Evolutionary conservation across 2,113 vertebrate species (phyloP).

Genomic region (Tragulus kanchil): DNA sequence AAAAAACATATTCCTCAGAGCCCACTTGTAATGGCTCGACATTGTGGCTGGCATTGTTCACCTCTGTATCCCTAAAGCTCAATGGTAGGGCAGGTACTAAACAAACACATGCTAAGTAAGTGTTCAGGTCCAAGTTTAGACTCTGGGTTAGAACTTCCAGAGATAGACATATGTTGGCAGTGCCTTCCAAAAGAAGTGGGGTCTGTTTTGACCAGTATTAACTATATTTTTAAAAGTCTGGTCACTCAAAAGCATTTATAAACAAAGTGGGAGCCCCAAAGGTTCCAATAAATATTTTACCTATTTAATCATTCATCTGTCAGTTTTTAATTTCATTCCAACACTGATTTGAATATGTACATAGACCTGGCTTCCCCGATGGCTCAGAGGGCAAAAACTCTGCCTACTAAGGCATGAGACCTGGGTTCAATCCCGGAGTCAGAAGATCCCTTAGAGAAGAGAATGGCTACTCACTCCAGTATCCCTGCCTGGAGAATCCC

Average conservation of each 20-base stretch:
- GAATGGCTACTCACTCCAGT: background rate
- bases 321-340: background rate
- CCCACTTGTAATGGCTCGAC: background rate
- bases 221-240: background rate
- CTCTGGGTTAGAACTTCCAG: background rate
- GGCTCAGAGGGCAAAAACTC: background rate
- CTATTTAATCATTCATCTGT: background rate
- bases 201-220: background rate
- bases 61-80: too few species aligned
- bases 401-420: background rate
- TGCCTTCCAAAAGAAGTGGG: background rate
- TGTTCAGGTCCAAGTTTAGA: background rate
- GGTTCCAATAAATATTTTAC: background rate
- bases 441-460: background rate
- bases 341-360: background rate
- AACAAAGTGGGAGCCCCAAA: background rate
- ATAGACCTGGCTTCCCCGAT: background rate
- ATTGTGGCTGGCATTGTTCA: background rate
- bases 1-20: background rate
- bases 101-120: background rate
- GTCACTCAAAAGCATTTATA: background rate
- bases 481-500: background rate
- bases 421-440: background rate
- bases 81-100: background rate
- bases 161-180: background rate